Percentiles rank a stretch among this genome's conserved stretches.
Evolutionary conservation across 1,140 invertebrate species (phyloP).

Genomic region (Brachionus rotundiformis): DNA sequence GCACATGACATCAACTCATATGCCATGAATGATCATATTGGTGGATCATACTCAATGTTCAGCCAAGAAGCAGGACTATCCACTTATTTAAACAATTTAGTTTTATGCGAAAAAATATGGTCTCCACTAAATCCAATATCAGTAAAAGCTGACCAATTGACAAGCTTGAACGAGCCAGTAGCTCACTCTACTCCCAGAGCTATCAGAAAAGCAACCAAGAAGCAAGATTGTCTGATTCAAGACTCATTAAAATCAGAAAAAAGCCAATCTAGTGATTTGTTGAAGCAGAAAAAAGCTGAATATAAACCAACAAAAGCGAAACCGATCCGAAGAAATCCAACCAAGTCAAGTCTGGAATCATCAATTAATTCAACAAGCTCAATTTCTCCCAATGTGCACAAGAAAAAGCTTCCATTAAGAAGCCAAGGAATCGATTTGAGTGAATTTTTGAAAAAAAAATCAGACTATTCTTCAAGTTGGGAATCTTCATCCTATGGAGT

Average conservation of each 20-base stretch:
- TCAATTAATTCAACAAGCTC: background rate
- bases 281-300: background rate
- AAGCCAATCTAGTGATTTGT: background rate
- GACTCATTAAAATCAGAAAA: background rate
- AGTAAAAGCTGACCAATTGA: background rate
- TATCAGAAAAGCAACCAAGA: background rate
- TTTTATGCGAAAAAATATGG: conserved; percentile 39
- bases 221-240: background rate
- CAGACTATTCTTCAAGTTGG: background rate
- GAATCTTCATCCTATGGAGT: background rate
- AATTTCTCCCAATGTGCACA: background rate
- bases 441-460: conserved; percentile 38
- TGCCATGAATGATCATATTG: background rate
- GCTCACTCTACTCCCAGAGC: conserved; percentile 21
- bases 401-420: conserved; percentile 25
- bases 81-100: conserved; percentile 4
- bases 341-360: background rate
- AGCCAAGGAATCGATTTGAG: conserved; percentile 15
- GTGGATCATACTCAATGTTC: background rate
- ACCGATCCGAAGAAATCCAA: background rate
- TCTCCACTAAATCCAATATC: background rate
- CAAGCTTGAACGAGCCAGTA: background rate
- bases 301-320: background rate
- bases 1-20: background rate
- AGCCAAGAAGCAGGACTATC: background rate